phyloP scores from a whole-genome alignment of 2,888 invertebrate genomes.

The Polyploca ridens region DNA sequence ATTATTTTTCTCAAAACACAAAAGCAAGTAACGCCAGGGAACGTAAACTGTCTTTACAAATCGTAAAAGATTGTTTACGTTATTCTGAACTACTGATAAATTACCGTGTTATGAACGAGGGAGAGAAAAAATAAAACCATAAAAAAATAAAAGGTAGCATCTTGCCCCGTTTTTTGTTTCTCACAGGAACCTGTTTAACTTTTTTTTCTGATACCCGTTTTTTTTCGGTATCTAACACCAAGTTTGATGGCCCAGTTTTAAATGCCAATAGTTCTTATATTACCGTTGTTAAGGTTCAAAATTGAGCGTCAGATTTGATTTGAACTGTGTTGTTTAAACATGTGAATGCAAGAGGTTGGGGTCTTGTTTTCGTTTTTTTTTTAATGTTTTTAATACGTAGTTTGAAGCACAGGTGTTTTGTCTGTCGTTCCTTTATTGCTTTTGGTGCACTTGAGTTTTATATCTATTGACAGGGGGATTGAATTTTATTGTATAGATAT shows the following conservation, averaged over 20 bases:
- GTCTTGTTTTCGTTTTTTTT: slow-evolving; percentile 21
- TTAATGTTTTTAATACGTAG: slow-evolving; percentile 25
- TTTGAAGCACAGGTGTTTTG: slow-evolving; percentile 38
- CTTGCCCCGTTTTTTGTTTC: slow-evolving; percentile 57
- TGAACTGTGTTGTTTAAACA: not conserved
- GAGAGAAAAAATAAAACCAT: not conserved
- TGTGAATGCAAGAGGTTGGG: slow-evolving; percentile 13
- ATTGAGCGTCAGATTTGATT: not conserved
- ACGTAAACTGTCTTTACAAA: not conserved
- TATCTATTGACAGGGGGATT: not conserved
- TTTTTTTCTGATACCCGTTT: slow-evolving; percentile 46
- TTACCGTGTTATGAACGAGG: slow-evolving; percentile 38
- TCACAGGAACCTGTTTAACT: slow-evolving; percentile 53
- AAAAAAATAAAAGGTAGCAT: slow-evolving; percentile 47
- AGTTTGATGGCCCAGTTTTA: not conserved
- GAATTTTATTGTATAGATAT: not conserved
- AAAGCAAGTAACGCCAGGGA: not conserved
- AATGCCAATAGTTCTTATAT: not conserved
- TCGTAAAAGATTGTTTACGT: slow-evolving; percentile 12
- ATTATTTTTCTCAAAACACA: not conserved
- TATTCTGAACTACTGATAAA: slow-evolving; percentile 44
- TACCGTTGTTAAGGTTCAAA: not conserved
- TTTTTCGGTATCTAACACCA: slow-evolving; percentile 17
- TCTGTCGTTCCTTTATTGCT: slow-evolving; percentile 21
- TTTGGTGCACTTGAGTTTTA: slow-evolving; percentile 21